Conservation (phyloP, 2,797 vertebrate genomes). For the Pangasius djambal region DNA sequence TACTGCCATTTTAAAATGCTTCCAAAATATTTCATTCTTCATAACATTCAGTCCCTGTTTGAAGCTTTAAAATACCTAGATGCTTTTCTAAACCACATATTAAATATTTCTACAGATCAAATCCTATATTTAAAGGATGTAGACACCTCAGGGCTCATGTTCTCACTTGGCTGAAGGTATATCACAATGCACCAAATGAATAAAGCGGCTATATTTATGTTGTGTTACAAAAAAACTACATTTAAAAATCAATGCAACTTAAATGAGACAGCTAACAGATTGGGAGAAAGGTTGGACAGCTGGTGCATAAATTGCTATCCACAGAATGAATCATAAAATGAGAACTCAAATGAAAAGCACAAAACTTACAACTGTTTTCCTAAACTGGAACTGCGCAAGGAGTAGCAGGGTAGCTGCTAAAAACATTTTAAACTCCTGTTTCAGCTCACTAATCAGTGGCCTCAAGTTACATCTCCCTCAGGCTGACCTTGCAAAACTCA, state of each 20-base stretch:
- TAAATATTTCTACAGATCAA: neutral
- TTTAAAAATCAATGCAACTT: slow-evolving; percentile 10
- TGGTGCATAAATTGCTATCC: slow-evolving; percentile 10
- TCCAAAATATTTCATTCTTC: neutral
- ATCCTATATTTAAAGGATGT: neutral
- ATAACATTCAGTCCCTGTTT: too few relatives aligned
- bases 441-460: neutral
- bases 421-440: neutral
- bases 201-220: slow-evolving; percentile 1
- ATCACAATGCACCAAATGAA: neutral
- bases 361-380: neutral
- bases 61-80: neutral
- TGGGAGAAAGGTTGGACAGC: slow-evolving; percentile 7
- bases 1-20: neutral
- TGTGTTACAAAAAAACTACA: neutral
- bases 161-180: neutral
- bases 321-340: neutral
- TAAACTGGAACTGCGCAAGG: neutral
- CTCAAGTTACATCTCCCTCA: neutral
- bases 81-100: neutral
- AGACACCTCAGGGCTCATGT: neutral
- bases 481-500: neutral
- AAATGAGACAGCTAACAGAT: slow-evolving; percentile 26
- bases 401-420: too few relatives aligned
- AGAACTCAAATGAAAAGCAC: neutral